Evolutionary conservation across 2,888 invertebrate genomes (phyloP).

Genomic region (Osedax fenrisi): DNA sequence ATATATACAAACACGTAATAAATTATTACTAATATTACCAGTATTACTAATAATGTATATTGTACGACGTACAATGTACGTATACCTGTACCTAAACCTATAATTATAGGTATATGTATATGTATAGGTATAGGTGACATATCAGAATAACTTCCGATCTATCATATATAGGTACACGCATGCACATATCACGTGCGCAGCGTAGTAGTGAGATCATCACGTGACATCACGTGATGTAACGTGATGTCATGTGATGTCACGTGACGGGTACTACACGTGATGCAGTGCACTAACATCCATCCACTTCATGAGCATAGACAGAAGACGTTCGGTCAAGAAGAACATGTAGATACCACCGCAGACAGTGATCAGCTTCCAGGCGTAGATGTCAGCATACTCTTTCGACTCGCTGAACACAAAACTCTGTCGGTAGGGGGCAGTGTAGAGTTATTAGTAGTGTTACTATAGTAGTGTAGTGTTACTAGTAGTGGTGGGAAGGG

Average conservation of each 20-base stretch:
- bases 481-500: no score
- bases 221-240: no score
- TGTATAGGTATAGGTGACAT: background rate
- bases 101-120: background rate
- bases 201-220: no score
- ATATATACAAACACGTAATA: no score
- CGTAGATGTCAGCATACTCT: constrained; percentile 35
- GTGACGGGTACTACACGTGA: no score
- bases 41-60: background rate
- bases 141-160: no score
- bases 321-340: constrained; percentile 56
- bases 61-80: background rate
- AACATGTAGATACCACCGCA: constrained; percentile 57
- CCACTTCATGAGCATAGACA: constrained; percentile 52
- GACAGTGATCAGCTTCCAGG: constrained; percentile 53
- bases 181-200: no score
- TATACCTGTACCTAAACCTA: background rate
- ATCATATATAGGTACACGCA: no score
- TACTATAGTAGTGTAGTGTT: no score
- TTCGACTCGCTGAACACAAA: background rate
- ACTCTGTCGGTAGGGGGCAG: background rate
- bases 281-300: background rate
- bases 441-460: no score
- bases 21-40: no score
- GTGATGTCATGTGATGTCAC: no score